Evolutionary conservation across 1,140 invertebrate species (phyloP).

Genomic region (Rhysida immarginata): DNA sequence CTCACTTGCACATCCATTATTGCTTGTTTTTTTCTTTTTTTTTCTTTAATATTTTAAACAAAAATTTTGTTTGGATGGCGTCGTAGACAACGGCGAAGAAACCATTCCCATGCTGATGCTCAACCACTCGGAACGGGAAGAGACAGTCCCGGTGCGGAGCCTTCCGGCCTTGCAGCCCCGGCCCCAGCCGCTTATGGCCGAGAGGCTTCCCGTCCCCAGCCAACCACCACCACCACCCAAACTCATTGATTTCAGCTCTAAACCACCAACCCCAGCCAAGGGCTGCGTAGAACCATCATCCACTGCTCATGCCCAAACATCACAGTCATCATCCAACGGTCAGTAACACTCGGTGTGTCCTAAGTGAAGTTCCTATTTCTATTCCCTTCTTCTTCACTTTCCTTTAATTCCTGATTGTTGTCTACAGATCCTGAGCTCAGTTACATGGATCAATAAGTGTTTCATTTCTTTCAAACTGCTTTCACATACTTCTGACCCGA

Average conservation of each 20-base stretch:
- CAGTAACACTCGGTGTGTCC: not conserved
- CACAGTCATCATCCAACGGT: constrained; percentile 5
- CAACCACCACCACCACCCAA: constrained; percentile 21
- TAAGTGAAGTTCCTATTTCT: too few relatives aligned
- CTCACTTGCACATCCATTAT: too few relatives aligned
- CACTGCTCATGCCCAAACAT: not conserved
- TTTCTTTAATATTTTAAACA: too few relatives aligned
- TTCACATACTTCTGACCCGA: too few relatives aligned
- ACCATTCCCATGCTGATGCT: constrained; percentile 33
- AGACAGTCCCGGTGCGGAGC: constrained; percentile 14
- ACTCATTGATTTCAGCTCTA: constrained; percentile 25
- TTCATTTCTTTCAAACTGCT: too few relatives aligned
- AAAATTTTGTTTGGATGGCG: too few relatives aligned
- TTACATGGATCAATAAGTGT: too few relatives aligned
- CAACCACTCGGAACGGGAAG: constrained; percentile 29
- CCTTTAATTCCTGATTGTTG: too few relatives aligned
- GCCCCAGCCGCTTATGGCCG: constrained; percentile 12
- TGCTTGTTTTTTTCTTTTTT: too few relatives aligned
- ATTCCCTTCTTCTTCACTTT: too few relatives aligned
- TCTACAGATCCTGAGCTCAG: too few relatives aligned
- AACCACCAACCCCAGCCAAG: constrained; percentile 13
- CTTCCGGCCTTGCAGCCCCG: constrained; percentile 4
- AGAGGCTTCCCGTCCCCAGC: too few relatives aligned
- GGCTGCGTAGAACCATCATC: not conserved
- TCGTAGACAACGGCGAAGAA: constrained; percentile 27